Conservation (phyloP, 2,888 invertebrate species). For the Acanthosoma haemorrhoidale region DNA sequence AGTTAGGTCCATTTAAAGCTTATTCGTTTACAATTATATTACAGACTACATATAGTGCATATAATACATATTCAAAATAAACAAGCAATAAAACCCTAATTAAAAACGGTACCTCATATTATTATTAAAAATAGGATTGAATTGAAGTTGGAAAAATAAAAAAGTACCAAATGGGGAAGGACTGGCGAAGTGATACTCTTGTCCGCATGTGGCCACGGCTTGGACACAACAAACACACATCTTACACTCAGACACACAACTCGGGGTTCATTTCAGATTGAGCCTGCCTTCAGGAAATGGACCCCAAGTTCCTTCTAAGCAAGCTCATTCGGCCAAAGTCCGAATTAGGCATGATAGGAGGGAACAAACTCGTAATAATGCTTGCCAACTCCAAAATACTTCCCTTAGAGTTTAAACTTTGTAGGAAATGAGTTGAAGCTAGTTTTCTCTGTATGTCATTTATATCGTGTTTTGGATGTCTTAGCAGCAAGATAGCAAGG, state of each 20-base stretch:
- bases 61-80: too few species aligned
- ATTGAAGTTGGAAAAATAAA: not conserved
- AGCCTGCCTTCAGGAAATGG: constrained; percentile 40
- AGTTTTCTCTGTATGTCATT: constrained; percentile 32
- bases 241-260: constrained; percentile 25
- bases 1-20: too few species aligned
- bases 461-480: constrained; percentile 36
- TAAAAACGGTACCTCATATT: too few species aligned
- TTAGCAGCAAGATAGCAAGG: constrained; percentile 38
- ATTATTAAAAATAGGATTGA: too few species aligned
- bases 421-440: constrained; percentile 35
- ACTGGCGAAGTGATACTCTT: not conserved
- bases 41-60: too few species aligned
- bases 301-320: constrained; percentile 39
- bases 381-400: constrained; percentile 14
- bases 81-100: too few species aligned
- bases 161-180: constrained; percentile 7
- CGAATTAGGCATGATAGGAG: constrained; percentile 26
- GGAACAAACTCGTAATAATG: constrained; percentile 11
- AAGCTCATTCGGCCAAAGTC: constrained; percentile 10
- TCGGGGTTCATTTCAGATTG: constrained; percentile 38
- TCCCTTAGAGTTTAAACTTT: constrained; percentile 30
- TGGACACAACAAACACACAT: constrained; percentile 8
- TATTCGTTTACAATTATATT: too few species aligned
- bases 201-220: constrained; percentile 23